Conservation (phyloP, 2,888 invertebrate species). For the Trisateles emortualis region DNA sequence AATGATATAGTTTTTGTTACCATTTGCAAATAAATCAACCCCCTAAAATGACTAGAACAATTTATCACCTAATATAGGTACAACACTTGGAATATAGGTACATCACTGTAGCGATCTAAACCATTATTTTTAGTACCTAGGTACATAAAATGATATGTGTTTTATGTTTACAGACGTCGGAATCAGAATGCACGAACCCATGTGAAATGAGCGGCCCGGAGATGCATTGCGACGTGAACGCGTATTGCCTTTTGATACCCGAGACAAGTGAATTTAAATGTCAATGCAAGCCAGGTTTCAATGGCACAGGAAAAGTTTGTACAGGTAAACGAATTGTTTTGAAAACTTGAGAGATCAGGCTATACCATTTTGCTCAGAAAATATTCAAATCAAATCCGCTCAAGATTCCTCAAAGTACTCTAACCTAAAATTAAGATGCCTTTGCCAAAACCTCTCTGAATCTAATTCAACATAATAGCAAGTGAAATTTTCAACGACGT, state of each 20-base stretch:
- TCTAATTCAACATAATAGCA: conserved; percentile 28
- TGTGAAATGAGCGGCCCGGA: conserved; percentile 94
- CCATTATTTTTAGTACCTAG: background rate
- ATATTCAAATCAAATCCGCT: conserved; percentile 2
- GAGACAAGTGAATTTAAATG: conserved; percentile 96
- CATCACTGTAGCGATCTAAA: no score
- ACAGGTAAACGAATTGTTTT: conserved; percentile 74
- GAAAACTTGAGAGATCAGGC: background rate
- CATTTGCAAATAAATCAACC: conserved; percentile 2
- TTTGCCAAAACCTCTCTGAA: conserved; percentile 23
- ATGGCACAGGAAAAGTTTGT: conserved; percentile 94
- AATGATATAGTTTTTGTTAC: conserved; percentile 7
- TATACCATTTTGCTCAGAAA: background rate
- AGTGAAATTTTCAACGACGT: conserved; percentile 21
- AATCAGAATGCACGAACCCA: conserved; percentile 95
- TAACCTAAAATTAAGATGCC: conserved; percentile 18
- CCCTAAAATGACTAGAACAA: background rate
- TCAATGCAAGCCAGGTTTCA: conserved; percentile 97
- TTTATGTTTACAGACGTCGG: conserved; percentile 87
- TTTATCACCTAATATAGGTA: no score
- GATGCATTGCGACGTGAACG: conserved; percentile 95
- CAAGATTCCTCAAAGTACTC: conserved; percentile 12
- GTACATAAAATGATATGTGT: background rate
- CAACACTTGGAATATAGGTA: no score
- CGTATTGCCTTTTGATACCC: conserved; percentile 93